Conservation (phyloP, 2,113 vertebrate species). For the Lophura nycthemera region DNA sequence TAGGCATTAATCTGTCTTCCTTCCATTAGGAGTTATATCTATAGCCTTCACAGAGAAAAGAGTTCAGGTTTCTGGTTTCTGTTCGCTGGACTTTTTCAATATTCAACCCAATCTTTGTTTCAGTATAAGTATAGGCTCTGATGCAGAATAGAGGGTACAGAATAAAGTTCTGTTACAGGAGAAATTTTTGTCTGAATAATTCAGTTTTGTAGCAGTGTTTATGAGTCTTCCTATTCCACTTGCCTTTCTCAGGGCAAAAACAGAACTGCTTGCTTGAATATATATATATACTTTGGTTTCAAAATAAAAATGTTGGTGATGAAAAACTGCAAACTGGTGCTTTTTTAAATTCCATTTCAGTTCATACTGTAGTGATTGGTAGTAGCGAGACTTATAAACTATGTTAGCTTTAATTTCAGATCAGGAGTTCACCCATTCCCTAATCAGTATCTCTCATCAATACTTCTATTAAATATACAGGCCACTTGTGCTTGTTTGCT, state of each 20-base stretch:
- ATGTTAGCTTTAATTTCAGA: not conserved
- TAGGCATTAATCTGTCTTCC: not conserved
- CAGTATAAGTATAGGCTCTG: not conserved
- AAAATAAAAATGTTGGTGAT: not conserved
- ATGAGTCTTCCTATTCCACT: not conserved
- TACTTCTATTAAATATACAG: not conserved
- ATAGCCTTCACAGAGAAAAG: not conserved
- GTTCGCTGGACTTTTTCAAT: not conserved
- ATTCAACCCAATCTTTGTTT: not conserved
- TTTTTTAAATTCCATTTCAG: not conserved
- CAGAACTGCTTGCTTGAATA: not conserved
- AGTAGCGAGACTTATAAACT: slow-evolving; percentile 6
- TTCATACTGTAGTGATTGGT: not conserved
- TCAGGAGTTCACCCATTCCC: not conserved
- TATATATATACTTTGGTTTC: not conserved
- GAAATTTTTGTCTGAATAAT: not conserved
- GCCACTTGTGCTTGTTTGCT: not conserved
- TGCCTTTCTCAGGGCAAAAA: not conserved
- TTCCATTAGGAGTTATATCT: not conserved
- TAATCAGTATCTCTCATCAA: not conserved
- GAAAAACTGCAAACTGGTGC: not conserved
- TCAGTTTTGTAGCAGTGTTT: not conserved
- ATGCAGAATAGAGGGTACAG: not conserved
- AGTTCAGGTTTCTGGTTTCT: not conserved
- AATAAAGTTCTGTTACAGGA: not conserved